Evolutionary conservation across 2,888 invertebrate genomes (phyloP).

Genomic region (Hemithea aestivaria): DNA sequence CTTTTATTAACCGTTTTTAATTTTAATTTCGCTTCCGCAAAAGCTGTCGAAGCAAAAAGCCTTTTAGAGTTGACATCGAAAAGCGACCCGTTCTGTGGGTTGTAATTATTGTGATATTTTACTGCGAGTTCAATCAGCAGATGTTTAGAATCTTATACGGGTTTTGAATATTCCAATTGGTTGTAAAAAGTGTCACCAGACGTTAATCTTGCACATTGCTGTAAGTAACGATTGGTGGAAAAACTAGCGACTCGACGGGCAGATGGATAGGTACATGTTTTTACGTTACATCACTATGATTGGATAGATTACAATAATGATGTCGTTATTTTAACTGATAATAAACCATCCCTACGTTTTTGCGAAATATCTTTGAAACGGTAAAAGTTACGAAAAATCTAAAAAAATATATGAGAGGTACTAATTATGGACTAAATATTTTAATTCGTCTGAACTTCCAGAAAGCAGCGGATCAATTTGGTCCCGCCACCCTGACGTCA

Average conservation of each 20-base stretch:
- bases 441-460: too few relatives aligned
- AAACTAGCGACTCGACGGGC: conserved; percentile 5
- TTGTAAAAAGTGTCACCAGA: conserved; percentile 12
- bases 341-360: too few relatives aligned
- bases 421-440: too few relatives aligned
- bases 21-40: conserved; percentile 10
- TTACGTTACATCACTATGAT: too few relatives aligned
- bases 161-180: conserved; percentile 22
- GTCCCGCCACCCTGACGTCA: too few relatives aligned
- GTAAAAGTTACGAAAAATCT: too few relatives aligned
- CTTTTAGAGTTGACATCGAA: conserved; percentile 6
- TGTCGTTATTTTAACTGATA: too few relatives aligned
- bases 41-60: conserved; percentile 11
- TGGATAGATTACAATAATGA: too few relatives aligned
- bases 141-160: conserved; percentile 22
- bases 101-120: conserved; percentile 10
- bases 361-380: too few relatives aligned
- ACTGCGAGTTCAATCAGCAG: conserved; percentile 6
- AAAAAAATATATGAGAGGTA: too few relatives aligned
- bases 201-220: conserved; percentile 8
- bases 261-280: conserved; percentile 3
- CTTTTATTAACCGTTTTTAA: conserved; percentile 2
- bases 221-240: conserved; percentile 11
- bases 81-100: conserved; percentile 9
- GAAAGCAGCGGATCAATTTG: too few relatives aligned